Evolutionary conservation across 2,797 vertebrate species (phyloP).

Genomic region (Orientallactaga sibirica): DNA sequence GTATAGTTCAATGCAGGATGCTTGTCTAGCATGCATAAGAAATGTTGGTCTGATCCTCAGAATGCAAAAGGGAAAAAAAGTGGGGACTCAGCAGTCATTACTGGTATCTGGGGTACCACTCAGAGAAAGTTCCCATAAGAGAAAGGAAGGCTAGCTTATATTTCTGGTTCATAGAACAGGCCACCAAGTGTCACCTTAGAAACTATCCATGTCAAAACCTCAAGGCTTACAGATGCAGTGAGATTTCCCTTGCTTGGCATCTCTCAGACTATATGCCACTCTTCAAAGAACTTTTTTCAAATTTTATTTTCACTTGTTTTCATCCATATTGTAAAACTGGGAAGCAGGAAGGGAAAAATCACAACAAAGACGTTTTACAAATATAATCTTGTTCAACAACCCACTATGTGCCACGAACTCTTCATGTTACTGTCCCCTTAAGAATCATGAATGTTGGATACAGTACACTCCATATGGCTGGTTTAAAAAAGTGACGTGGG

Average conservation of each 20-base stretch:
- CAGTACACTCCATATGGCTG: not conserved
- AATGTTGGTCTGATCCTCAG: too few species aligned
- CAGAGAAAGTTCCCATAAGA: not conserved
- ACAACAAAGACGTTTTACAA: not conserved
- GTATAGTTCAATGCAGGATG: too few species aligned
- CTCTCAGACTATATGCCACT: not conserved
- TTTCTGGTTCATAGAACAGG: not conserved
- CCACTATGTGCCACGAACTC: too few species aligned
- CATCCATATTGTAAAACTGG: not conserved
- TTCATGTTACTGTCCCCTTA: not conserved
- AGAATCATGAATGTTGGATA: not conserved
- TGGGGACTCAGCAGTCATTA: not conserved
- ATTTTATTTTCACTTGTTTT: constrained; percentile 1
- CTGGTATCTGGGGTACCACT: not conserved
- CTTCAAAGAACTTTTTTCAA: constrained; percentile 12
- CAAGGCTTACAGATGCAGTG: not conserved
- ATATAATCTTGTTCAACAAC: not conserved
- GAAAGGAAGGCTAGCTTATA: not conserved
- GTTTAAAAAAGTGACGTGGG: not conserved
- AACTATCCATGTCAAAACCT: not conserved
- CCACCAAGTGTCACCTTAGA: not conserved
- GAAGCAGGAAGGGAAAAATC: not conserved
- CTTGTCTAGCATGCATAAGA: too few species aligned
- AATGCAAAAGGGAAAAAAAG: too few species aligned
- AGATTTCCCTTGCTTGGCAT: not conserved